Conservation (phyloP, 2,113 vertebrate species). For the Empidonax alnorum region DNA sequence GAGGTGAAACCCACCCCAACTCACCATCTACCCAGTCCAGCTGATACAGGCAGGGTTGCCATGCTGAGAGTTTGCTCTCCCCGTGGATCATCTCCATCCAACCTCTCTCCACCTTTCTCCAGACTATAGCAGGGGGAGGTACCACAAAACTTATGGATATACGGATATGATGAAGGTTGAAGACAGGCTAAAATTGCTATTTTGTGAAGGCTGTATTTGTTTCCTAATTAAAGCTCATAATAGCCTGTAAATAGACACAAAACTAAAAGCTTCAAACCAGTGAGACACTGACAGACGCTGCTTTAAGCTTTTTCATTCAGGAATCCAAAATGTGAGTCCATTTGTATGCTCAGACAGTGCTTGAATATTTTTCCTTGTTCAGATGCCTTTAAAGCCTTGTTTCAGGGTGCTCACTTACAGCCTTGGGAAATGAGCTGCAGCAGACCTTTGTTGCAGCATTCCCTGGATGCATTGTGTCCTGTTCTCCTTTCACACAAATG, state of each 20-base stretch:
- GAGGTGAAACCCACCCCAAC: background rate
- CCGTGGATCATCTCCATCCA: background rate
- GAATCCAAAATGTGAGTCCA: background rate
- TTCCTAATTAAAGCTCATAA: background rate
- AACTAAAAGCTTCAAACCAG: background rate
- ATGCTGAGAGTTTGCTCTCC: background rate
- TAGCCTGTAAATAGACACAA: background rate
- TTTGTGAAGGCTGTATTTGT: background rate
- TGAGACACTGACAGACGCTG: background rate
- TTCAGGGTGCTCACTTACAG: background rate
- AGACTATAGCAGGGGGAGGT: background rate
- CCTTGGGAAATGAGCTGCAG: background rate
- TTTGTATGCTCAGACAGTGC: background rate
- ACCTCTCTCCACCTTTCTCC: background rate
- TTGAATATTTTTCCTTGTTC: background rate
- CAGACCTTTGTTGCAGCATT: background rate
- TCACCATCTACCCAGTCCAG: rapidly evolving
- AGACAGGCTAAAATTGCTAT: background rate
- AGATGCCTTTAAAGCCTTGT: background rate
- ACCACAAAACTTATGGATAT: background rate
- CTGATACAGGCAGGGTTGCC: background rate
- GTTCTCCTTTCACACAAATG: background rate
- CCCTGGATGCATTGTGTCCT: background rate
- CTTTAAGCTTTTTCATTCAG: background rate
- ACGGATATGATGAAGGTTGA: background rate